Evolutionary conservation across 2,113 vertebrate species (phyloP).

Genomic region (Sula dactylatra): DNA sequence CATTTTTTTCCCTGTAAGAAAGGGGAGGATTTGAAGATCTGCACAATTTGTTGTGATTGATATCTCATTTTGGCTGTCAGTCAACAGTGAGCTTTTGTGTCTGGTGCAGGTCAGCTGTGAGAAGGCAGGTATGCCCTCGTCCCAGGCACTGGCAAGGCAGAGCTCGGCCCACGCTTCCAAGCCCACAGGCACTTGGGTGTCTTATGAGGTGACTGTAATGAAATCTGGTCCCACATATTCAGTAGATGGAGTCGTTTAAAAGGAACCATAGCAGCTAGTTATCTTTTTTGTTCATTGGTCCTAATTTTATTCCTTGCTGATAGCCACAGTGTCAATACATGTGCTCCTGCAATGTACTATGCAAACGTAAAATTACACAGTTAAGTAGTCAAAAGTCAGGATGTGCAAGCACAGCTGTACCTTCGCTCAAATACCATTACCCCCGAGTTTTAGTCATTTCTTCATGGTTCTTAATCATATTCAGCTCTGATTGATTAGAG

Average conservation of each 20-base stretch:
- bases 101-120: background rate
- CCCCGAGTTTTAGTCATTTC: background rate
- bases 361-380: background rate
- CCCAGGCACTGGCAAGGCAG: fast-evolving
- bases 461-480: slow-evolving; percentile 2
- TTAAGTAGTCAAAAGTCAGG: background rate
- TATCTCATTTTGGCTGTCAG: background rate
- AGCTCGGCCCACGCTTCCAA: fast-evolving
- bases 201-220: background rate
- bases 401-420: background rate
- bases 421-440: background rate
- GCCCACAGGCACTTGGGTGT: fast-evolving
- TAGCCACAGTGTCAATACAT: background rate
- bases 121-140: background rate
- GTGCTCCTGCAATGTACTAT: background rate
- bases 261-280: background rate
- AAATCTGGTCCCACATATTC: background rate
- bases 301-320: background rate
- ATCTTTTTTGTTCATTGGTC: background rate
- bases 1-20: background rate
- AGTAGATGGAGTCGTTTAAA: background rate
- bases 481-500: background rate
- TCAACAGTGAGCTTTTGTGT: background rate
- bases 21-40: background rate
- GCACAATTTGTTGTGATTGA: background rate